Evolutionary conservation across 2,888 invertebrate genomes (phyloP), one percentile per base, ranked within the genome.

Genomic region (Dasypogon diadema): DNA sequence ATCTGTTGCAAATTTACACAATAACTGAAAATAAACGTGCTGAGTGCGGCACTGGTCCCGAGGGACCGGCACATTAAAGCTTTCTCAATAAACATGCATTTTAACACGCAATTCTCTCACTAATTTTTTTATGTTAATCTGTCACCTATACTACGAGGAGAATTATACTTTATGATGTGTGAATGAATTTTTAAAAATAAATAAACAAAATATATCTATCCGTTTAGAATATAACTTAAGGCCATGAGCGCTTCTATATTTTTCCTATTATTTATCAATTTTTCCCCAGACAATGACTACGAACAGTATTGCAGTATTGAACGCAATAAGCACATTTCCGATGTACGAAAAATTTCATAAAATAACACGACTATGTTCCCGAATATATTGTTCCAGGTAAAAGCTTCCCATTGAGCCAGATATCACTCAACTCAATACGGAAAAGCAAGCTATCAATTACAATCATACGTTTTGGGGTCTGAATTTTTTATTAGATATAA

Each of bases 401-500:
- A 56, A 56, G 56, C 56, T 24, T 56, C 26, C 56, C 56, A n/a
- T 24, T 22, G 21, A 24, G 24, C 14, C 56, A 56, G 1, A 26
- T 56, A 26, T 26, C 12, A 22, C 12, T 56, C 14, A 10, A 12
- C 12, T 18, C 26, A 56, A 26, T 56, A 26, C 12, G 21, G 21
- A 56, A 26, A 24, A n/a, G 12, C 56, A 12, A 56, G 26, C 10
- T 56, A 56, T 56, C 56, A 56, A 56, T 56, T 56, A 56, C 56
- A 21, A 56, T 24, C 26, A 10, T 22, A 12, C 21, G 22, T 22
- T 56, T 56, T 18, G 8, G 24, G 24, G n/a, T 4, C 22, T 56
- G 56, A 56, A 56, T 22, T 56, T 56, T 56, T 56, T 56, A 56
- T 56, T 22, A 56, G 56, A 56, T 2, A 21, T 22, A 56, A 56